Percentiles rank a stretch among this genome's conserved stretches.
Evolutionary conservation across 1,140 invertebrate species (phyloP).

Genomic region (Hirudo medicinalis): DNA sequence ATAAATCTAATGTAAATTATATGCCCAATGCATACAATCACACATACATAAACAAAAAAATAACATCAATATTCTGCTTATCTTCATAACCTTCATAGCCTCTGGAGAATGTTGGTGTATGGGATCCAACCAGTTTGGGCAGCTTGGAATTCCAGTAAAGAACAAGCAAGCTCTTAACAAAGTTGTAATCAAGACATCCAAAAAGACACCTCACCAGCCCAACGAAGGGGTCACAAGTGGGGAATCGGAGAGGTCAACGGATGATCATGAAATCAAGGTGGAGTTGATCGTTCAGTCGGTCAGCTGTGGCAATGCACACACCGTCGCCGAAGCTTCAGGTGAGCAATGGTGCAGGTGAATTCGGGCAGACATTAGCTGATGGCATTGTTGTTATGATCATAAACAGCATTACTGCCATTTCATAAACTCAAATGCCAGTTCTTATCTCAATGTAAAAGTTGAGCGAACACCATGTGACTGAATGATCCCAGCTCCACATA

Average conservation of each 20-base stretch:
- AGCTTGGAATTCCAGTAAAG: conserved; percentile 32
- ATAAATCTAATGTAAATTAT: neutral
- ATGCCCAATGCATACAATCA: neutral
- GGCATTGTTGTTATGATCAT: neutral
- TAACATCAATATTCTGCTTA: neutral
- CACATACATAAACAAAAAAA: neutral
- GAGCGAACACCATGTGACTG: neutral
- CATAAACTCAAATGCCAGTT: neutral
- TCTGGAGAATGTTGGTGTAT: conserved; percentile 37
- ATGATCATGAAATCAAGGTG: no score
- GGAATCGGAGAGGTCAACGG: no score
- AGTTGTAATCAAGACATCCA: neutral
- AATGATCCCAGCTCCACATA: neutral
- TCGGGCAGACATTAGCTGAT: no score
- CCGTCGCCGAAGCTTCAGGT: conserved; percentile 1
- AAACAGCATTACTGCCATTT: neutral
- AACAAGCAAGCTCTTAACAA: neutral
- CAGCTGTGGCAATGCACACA: conserved; percentile 4
- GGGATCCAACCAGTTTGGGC: conserved; percentile 42
- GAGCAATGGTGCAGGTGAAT: neutral
- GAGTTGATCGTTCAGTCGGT: neutral
- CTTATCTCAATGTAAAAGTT: neutral
- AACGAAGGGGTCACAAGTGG: neutral
- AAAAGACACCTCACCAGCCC: neutral
- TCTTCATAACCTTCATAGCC: conserved; percentile 24